Base-by-base conservation (phyloP, 2,797 vertebrate genomes). In the Rousettus madagascariensis region DNA sequence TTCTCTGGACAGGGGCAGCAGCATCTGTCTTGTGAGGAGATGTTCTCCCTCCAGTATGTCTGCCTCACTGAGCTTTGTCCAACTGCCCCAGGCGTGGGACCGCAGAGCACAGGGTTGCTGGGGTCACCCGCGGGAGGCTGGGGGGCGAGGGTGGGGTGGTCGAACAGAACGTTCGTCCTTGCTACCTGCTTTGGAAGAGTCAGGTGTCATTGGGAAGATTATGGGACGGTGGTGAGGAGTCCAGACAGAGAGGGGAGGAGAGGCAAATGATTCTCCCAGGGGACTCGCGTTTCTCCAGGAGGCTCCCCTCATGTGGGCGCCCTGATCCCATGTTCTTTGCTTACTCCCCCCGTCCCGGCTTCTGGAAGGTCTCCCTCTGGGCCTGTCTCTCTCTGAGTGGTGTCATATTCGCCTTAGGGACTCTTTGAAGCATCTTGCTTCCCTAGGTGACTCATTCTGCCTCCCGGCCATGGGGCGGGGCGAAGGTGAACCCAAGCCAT, bases 401-500 rank as follows among this genome's bases (percentile, higher is more conserved):
- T 33, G 46, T 46, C 2, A 24, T 59, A n/a, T 59, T 61, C 17
- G 8, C 43, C 19, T 63, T 19, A 41, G 61, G 30, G 46, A 66
- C 72, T 28, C 12, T 5, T 19, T 59, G 63, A 28, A 87, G 51
- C 19, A 13, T 11, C 8, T 38, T 8, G 19, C 51, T 55, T 24
- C n/a, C 22, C 8, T 6, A 36, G 68, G 43, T 2, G 15, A 33
- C 5, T 49, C 33, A 5, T 17, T 87, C 17, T 10, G 5, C 43
- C 38, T 88, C 61, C 0, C 11, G 26, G 61, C 65, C 3, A 0
- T 20, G 8, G 66, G 30, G 4, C 4, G 0, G 46, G 65, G 1
- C 33, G 57, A 84, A 49, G 36, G 36, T 46, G 8, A 30, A 16
- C 36, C n/a, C 33, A 77, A 88, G 20, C 49, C 19, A 2, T 16